These are phyloP conservation scores for Oncorhynchus masou DNA, from an alignment of 2,113 vertebrate genomes.

Conservation along the genomic window DNA sequence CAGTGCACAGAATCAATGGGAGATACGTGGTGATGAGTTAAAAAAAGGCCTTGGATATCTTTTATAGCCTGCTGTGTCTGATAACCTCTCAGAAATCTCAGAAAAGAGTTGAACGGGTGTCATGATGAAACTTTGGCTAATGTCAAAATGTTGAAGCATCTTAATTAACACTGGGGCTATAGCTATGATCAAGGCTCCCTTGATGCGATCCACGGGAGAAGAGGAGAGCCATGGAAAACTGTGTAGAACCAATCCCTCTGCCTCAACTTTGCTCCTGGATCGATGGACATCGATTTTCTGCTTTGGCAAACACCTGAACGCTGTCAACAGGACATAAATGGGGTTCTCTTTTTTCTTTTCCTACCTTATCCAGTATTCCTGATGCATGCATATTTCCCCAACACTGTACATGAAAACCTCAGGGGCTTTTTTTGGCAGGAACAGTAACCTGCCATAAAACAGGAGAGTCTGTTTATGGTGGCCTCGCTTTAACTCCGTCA, in stretches of 20 bases:
- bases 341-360: conserved; percentile 34
- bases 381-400: conserved; percentile 52
- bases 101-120: conserved; percentile 26
- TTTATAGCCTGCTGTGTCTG: background rate
- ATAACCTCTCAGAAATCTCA: conserved; percentile 41
- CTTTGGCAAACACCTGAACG: conserved; percentile 72
- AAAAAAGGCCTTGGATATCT: background rate
- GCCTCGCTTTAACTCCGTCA: conserved; percentile 53
- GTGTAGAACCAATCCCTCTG: conserved; percentile 51
- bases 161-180: conserved; percentile 75
- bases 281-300: conserved; percentile 72
- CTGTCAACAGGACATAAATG: conserved; percentile 68
- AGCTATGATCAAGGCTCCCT: conserved; percentile 71
- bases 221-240: conserved; percentile 17
- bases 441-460: conserved; percentile 48
- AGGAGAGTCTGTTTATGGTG: conserved; percentile 58
- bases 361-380: conserved; percentile 42
- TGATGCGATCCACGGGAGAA: conserved; percentile 47
- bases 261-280: conserved; percentile 50
- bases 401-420: conserved; percentile 42
- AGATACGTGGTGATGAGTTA: too few species aligned
- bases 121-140: conserved; percentile 57
- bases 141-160: conserved; percentile 69
- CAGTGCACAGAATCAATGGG: too few species aligned
- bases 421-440: conserved; percentile 55